Conservation (phyloP, 2,888 invertebrate genomes). For the Sinelater perroti region DNA sequence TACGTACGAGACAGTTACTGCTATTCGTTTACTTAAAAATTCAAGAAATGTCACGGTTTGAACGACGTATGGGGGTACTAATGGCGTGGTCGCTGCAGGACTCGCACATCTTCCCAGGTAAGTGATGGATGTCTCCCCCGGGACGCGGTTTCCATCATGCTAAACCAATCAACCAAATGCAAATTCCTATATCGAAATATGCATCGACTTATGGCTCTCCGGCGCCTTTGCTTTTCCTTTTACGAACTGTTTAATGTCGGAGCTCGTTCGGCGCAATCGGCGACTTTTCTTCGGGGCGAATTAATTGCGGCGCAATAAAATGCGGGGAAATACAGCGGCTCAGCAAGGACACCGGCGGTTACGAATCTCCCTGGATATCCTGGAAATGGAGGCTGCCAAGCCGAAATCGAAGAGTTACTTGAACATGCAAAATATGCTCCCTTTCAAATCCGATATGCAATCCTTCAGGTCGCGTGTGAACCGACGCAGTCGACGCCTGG, state of each 20-base stretch:
- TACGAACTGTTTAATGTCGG: conserved; percentile 22
- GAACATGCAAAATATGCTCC: conserved; percentile 21
- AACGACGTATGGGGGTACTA: conserved; percentile 36
- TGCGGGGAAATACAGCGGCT: too few species aligned
- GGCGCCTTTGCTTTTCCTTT: conserved; percentile 8
- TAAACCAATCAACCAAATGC: conserved; percentile 49
- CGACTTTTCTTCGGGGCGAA: too few species aligned
- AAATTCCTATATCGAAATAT: conserved; percentile 40
- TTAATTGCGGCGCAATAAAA: too few species aligned
- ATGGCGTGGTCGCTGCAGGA: conserved; percentile 39
- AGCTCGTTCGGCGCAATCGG: too few species aligned
- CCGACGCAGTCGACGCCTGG: conserved; percentile 23
- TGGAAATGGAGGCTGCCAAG: conserved; percentile 2
- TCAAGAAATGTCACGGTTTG: conserved; percentile 35
- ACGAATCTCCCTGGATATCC: too few species aligned
- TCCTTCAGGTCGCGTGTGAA: conserved; percentile 27
- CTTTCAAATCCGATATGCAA: conserved; percentile 24
- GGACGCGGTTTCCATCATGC: conserved; percentile 48
- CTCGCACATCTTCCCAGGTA: conserved; percentile 42
- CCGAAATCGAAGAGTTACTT: conserved; percentile 5
- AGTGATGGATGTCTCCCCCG: conserved; percentile 49
- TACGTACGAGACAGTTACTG: conserved; percentile 20
- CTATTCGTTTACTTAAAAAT: conserved; percentile 33
- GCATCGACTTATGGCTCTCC: conserved; percentile 23
- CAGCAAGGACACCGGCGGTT: too few species aligned